Conservation (phyloP, 2,113 vertebrate genomes). For the Hippocampus mohnikei region DNA sequence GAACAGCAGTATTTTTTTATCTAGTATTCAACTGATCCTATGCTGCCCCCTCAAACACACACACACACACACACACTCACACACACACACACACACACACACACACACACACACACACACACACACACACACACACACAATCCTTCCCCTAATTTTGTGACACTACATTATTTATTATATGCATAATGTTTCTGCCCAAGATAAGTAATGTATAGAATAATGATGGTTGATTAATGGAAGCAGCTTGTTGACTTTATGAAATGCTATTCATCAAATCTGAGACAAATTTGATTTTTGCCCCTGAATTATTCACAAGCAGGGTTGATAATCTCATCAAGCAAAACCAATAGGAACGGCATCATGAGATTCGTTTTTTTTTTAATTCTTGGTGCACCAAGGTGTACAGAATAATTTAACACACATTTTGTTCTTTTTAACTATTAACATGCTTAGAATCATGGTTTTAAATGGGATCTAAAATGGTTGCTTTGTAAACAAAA, state of each 20-base stretch:
- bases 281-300: slow-evolving; percentile 61
- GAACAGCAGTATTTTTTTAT: background rate
- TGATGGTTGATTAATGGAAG: slow-evolving; percentile 61
- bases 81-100: slow-evolving; percentile 13
- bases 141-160: slow-evolving; percentile 59
- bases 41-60: background rate
- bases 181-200: slow-evolving; percentile 64
- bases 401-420: background rate
- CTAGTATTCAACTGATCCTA: slow-evolving; percentile 22
- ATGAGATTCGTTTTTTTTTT: slow-evolving; percentile 52
- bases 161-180: slow-evolving; percentile 68
- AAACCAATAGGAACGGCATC: slow-evolving; percentile 62
- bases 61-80: slow-evolving; percentile 16
- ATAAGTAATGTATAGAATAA: slow-evolving; percentile 70
- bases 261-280: slow-evolving; percentile 72
- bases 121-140: slow-evolving; percentile 19
- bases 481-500: too few relatives aligned
- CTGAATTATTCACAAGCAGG: slow-evolving; percentile 63
- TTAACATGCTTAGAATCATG: too few relatives aligned
- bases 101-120: slow-evolving; percentile 16
- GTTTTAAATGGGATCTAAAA: too few relatives aligned
- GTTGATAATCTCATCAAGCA: slow-evolving; percentile 66
- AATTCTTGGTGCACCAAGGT: slow-evolving; percentile 36
- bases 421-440: background rate
- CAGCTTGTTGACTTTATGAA: slow-evolving; percentile 71